Evolutionary conservation across 2,113 vertebrate genomes (phyloP).

Genomic region (Danionella cerebrum): DNA sequence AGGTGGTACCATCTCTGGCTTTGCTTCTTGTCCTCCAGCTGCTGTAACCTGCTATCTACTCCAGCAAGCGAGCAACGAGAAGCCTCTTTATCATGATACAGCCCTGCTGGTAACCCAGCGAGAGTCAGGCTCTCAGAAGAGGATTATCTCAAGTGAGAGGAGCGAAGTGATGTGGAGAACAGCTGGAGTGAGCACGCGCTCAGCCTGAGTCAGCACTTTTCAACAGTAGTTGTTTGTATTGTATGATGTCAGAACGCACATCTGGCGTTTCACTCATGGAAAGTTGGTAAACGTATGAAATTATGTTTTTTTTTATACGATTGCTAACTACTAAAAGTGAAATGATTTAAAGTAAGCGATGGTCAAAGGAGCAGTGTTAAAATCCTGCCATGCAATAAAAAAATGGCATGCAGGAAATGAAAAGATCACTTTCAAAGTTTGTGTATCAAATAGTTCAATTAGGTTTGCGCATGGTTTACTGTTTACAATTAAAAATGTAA

Average conservation of each 20-base stretch:
- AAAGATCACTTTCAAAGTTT: no score
- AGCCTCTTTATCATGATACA: slow-evolving; percentile 11
- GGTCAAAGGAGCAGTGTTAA: no score
- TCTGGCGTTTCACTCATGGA: background rate
- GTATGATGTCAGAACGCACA: background rate
- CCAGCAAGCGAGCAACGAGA: background rate
- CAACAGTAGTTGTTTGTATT: background rate
- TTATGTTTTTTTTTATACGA: no score
- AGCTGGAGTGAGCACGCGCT: background rate
- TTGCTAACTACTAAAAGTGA: no score
- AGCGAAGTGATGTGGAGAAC: background rate
- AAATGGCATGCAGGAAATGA: no score
- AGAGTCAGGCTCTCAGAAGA: background rate
- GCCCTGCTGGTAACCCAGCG: background rate
- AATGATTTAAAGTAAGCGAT: no score
- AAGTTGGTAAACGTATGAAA: no score
- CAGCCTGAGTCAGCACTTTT: slow-evolving; percentile 1
- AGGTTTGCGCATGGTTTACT: no score
- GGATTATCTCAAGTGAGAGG: background rate
- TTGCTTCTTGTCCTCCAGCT: background rate
- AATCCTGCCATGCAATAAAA: no score
- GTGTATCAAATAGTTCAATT: no score
- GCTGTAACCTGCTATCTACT: background rate
- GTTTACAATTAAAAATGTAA: no score
- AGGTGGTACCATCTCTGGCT: slow-evolving; percentile 4